Evolutionary conservation across 1,140 invertebrate species (phyloP), one percentile per base, ranked within the genome.

Genomic region (Monochamus saltuarius): DNA sequence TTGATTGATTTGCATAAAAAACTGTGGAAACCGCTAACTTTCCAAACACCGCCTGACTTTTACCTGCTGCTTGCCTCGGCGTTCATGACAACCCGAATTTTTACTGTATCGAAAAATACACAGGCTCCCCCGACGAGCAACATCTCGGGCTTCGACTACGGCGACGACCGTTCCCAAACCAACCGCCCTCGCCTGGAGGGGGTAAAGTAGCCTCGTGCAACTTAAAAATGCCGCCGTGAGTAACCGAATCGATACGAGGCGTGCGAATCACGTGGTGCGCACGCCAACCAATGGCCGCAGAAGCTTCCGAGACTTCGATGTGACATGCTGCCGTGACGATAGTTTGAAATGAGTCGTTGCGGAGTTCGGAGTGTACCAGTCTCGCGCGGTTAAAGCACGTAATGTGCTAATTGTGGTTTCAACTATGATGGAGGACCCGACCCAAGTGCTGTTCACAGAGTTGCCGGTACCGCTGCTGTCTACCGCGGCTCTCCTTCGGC

Each of bases 171-270:
- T 13, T 42, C n/a, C 16, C n/a, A n/a, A 42, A n/a, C 39, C n/a
- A 42, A 42, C 58, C 68, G 64, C 66, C 69, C 60, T 51, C 66
- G 47, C 36, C 37, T 50, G 56, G 60, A 43, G 64, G 63, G 63
- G 47, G 59, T 13, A 50, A 74, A 75, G 72, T 78, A 76, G 77
- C 77, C 77, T 80, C 67, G 69, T 69, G 63, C 79, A 87, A 87
- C 83, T 87, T 86, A 87, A 87, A 87, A 87, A 87, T 87, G 85
- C 86, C 85, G 85, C 85, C 85, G 85, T 84, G 62, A 66, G 81
- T 81, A 80, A 83, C 82, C 83, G 84, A 87, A 87, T 87, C 85
- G 83, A 87, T 87, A 87, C 80, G 80, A 78, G 77, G 78, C 80
- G 73, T 66, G 64, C 55, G 39, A 36, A 47, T 65, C 51, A 86